These are phyloP conservation scores for Drosophila barbarae DNA, from an alignment of 2,888 invertebrate species.

Conservation along the genomic window DNA sequence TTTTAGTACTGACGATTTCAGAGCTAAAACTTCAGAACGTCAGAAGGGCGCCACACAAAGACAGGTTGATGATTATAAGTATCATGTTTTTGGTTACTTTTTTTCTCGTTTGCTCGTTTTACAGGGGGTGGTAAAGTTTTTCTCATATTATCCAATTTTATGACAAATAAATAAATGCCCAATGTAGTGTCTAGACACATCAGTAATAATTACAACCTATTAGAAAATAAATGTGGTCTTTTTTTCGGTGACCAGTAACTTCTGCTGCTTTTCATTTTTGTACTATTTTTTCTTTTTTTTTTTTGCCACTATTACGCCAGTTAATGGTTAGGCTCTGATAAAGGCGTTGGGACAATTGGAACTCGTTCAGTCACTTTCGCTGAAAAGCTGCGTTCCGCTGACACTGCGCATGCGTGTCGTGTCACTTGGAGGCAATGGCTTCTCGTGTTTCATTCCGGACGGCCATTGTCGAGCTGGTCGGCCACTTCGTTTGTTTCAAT, in stretches of 20 bases:
- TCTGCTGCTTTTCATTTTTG: constrained; percentile 41
- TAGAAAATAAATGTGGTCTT: constrained; percentile 13
- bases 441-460: constrained; percentile 52
- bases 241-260: constrained; percentile 24
- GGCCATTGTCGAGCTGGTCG: constrained; percentile 46
- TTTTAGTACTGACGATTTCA: constrained; percentile 58
- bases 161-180: background rate
- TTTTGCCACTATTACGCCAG: constrained; percentile 72
- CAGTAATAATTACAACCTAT: background rate
- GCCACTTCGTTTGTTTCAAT: constrained; percentile 60
- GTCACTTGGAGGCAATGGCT: constrained; percentile 20
- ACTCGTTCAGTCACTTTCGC: constrained; percentile 77
- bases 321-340: constrained; percentile 57
- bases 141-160: background rate
- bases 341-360: constrained; percentile 58
- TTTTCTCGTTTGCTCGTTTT: background rate
- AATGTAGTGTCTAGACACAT: constrained; percentile 4
- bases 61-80: constrained; percentile 14
- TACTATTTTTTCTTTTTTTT: constrained; percentile 64
- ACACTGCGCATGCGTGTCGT: constrained; percentile 43
- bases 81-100: background rate
- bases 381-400: constrained; percentile 51
- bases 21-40: constrained; percentile 21
- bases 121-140: background rate
- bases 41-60: constrained; percentile 14